These are phyloP conservation scores for Hemithea aestivaria DNA, from an alignment of 2,888 invertebrate species.

Conservation along the genomic window DNA sequence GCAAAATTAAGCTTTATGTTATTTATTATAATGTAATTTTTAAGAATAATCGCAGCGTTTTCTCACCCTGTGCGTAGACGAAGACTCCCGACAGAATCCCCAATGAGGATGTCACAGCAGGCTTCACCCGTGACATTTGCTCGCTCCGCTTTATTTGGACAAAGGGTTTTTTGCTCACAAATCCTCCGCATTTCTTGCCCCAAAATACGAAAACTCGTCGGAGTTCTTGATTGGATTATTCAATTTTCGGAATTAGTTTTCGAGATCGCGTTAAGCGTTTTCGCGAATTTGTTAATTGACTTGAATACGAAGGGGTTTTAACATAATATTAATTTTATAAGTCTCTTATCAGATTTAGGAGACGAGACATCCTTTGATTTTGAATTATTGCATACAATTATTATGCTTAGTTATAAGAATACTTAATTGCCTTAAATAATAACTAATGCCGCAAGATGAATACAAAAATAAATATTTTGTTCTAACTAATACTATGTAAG, in stretches of 20 bases:
- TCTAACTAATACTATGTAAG: too few species aligned
- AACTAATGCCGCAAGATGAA: too few species aligned
- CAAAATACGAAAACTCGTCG: slow-evolving; percentile 34
- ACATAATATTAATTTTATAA: slow-evolving; percentile 22
- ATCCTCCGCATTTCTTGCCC: slow-evolving; percentile 44
- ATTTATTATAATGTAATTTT: slow-evolving; percentile 3
- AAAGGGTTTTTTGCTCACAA: slow-evolving; percentile 63
- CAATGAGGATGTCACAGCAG: slow-evolving; percentile 67
- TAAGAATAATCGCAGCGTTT: slow-evolving; percentile 25
- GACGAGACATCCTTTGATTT: too few species aligned
- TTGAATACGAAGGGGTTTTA: slow-evolving; percentile 23
- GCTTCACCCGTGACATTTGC: slow-evolving; percentile 66
- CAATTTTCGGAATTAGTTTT: slow-evolving; percentile 53
- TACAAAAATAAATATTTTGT: too few species aligned
- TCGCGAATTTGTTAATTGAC: slow-evolving; percentile 29
- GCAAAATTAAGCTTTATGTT: too few species aligned
- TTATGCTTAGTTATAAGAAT: too few species aligned
- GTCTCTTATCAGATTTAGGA: slow-evolving; percentile 10
- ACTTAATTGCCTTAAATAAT: too few species aligned
- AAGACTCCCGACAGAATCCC: slow-evolving; percentile 52
- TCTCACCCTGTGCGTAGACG: slow-evolving; percentile 35
- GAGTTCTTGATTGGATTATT: slow-evolving; percentile 56
- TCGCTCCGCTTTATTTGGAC: slow-evolving; percentile 64
- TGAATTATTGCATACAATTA: too few species aligned
- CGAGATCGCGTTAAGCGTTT: slow-evolving; percentile 35